Evolutionary conservation across 1,140 invertebrate genomes (phyloP).

Genomic region (Dinothrombium tinctorium): DNA sequence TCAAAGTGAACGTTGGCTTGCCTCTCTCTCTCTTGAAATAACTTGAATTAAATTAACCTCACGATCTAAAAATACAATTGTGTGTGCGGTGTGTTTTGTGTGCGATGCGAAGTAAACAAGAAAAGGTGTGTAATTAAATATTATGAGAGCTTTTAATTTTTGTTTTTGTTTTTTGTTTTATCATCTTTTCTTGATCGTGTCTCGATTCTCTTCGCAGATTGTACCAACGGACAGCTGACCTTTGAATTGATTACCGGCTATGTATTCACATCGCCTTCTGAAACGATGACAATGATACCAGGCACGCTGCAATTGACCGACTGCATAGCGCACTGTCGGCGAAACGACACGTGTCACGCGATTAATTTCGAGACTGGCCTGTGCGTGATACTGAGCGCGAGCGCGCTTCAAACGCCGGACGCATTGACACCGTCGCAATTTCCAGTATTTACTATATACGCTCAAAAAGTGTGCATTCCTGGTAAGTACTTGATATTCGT

Average conservation of each 20-base stretch:
- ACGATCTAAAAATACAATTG: too few relatives aligned
- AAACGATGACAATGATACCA: constrained; percentile 57
- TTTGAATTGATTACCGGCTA: constrained; percentile 79
- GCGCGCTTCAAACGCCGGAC: constrained; percentile 58
- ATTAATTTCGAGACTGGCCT: constrained; percentile 88
- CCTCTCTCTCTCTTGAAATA: too few relatives aligned
- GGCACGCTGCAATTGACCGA: constrained; percentile 75
- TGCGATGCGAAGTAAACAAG: too few relatives aligned
- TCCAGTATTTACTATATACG: constrained; percentile 87
- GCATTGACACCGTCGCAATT: constrained; percentile 70
- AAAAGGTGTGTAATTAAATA: too few relatives aligned
- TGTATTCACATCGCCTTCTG: constrained; percentile 60
- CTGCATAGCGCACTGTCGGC: constrained; percentile 67
- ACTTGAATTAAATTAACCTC: too few relatives aligned
- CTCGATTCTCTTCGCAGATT: not conserved
- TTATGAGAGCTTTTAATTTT: too few relatives aligned
- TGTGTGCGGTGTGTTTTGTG: too few relatives aligned
- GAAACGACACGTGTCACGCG: constrained; percentile 61
- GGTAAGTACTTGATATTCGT: too few relatives aligned
- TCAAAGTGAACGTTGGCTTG: too few relatives aligned
- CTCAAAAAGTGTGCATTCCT: constrained; percentile 60
- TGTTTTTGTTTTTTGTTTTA: not conserved
- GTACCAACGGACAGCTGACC: constrained; percentile 13
- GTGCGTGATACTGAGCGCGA: constrained; percentile 70
- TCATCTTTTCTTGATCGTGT: not conserved